Conservation (phyloP, 2,888 invertebrate genomes). For the Mythimna impura region DNA sequence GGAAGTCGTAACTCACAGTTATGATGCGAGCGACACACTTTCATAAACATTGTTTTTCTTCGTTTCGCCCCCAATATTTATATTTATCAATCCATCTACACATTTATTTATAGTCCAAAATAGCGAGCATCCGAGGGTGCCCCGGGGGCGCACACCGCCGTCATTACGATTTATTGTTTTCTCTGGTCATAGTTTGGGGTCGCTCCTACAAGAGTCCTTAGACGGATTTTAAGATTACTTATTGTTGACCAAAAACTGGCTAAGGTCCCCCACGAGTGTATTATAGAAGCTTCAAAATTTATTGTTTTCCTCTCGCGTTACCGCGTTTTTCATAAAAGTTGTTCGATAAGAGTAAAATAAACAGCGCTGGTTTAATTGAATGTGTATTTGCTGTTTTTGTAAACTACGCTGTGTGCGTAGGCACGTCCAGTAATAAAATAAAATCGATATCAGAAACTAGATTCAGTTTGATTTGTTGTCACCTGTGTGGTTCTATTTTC, state of each 20-base stretch:
- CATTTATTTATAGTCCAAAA: constrained; percentile 90
- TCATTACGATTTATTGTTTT: constrained; percentile 90
- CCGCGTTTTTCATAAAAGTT: constrained; percentile 55
- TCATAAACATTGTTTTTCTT: constrained; percentile 91
- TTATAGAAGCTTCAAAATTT: constrained; percentile 62
- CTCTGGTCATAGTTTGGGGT: constrained; percentile 86
- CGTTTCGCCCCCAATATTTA: constrained; percentile 90
- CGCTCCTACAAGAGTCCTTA: constrained; percentile 76
- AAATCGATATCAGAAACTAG: constrained; percentile 25
- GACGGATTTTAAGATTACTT: constrained; percentile 81
- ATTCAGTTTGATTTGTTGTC: constrained; percentile 31
- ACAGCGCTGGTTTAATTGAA: constrained; percentile 47
- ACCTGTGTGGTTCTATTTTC: constrained; percentile 40
- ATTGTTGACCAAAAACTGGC: constrained; percentile 72
- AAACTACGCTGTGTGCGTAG: constrained; percentile 32
- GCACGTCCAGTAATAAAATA: constrained; percentile 14
- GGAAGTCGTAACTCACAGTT: constrained; percentile 91
- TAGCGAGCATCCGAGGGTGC: constrained; percentile 89
- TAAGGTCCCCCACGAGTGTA: constrained; percentile 71
- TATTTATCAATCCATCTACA: constrained; percentile 91
- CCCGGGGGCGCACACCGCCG: constrained; percentile 84
- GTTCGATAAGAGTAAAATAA: constrained; percentile 39
- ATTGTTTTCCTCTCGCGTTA: constrained; percentile 44
- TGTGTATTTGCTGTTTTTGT: constrained; percentile 37
- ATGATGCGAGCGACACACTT: constrained; percentile 90